Evolutionary conservation across 2,888 invertebrate genomes (phyloP).

Genomic region (Callimorpha dominula): DNA sequence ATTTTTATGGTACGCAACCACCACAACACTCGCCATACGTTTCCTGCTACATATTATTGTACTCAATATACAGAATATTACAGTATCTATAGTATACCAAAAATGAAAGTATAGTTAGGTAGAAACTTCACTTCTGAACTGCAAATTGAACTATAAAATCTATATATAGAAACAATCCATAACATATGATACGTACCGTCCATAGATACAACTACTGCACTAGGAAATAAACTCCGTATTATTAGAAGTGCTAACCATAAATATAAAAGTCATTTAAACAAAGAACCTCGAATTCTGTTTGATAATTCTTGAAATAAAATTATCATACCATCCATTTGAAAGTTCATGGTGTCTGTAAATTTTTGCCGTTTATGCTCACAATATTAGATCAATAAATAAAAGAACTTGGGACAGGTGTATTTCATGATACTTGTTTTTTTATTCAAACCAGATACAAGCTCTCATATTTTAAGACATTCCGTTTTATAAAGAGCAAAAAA

Average conservation of each 20-base stretch:
- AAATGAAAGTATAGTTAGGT: too few relatives aligned
- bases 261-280: neutral
- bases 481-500: conserved; percentile 27
- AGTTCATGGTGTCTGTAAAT: neutral
- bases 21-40: too few relatives aligned
- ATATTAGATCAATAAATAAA: conserved; percentile 13
- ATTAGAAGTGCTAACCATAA: neutral
- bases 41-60: too few relatives aligned
- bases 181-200: neutral
- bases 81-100: too few relatives aligned
- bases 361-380: neutral
- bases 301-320: conserved; percentile 7
- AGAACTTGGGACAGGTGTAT: neutral
- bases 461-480: conserved; percentile 21
- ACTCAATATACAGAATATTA: too few relatives aligned
- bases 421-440: conserved; percentile 6
- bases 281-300: conserved; percentile 2
- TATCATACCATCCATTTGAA: neutral
- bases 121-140: too few relatives aligned
- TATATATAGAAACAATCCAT: neutral
- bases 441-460: conserved; percentile 7
- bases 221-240: neutral
- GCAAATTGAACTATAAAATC: too few relatives aligned
- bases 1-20: too few relatives aligned
- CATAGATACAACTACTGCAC: neutral